A percentile compares a stretch with the other conserved stretches of the same genome.
phyloP scores from a whole-genome alignment of 2,888 invertebrate species.

The Rhingia rostrata region DNA sequence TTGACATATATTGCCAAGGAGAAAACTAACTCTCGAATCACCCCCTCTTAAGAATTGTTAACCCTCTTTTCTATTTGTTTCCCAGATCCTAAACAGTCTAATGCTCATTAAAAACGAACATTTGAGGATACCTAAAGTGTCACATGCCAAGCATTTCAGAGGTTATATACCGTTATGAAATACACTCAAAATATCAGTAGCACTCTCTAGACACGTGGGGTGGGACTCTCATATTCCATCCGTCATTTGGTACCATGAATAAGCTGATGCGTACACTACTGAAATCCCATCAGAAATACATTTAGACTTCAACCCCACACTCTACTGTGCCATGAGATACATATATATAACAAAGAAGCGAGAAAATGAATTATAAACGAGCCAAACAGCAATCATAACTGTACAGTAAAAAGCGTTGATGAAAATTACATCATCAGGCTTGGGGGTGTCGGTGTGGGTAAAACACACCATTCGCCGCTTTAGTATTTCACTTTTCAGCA shows the following conservation, averaged over 20 bases:
- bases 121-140: background rate
- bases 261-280: background rate
- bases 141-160: background rate
- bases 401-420: conserved; percentile 54
- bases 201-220: background rate
- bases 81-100: background rate
- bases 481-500: conserved; percentile 25
- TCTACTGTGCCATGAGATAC: too few species aligned
- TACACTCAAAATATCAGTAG: conserved; percentile 17
- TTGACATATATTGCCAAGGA: too few species aligned
- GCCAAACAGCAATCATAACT: conserved; percentile 67
- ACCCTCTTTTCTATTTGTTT: too few species aligned
- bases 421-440: conserved; percentile 62
- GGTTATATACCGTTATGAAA: conserved; percentile 30
- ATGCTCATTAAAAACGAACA: background rate
- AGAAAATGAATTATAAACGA: conserved; percentile 66
- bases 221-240: background rate
- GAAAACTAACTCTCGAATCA: too few species aligned
- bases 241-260: background rate
- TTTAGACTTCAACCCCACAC: conserved; percentile 39
- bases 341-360: conserved; percentile 36
- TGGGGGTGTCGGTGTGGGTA: background rate
- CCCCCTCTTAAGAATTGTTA: too few species aligned
- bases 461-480: conserved; percentile 6
- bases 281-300: conserved; percentile 63